A percentile compares a stretch with the other conserved stretches of the same genome.
These are phyloP conservation scores for Columbina picui DNA, from an alignment of 2,113 vertebrate genomes.

Conservation along the genomic window DNA sequence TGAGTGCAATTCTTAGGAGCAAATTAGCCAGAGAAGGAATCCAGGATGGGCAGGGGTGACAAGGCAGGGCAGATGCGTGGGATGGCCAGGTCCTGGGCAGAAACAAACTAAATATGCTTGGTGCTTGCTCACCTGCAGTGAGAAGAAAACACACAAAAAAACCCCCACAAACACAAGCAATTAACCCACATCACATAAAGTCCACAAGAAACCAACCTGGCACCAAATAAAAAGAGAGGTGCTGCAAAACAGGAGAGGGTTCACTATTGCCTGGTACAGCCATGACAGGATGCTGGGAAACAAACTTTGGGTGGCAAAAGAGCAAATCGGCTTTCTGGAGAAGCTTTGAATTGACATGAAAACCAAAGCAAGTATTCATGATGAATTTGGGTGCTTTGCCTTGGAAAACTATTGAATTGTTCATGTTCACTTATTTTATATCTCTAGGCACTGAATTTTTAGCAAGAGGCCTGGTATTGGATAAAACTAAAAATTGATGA, in stretches of 20 bases:
- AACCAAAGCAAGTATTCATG: background rate
- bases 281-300: background rate
- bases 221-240: background rate
- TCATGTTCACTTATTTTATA: background rate
- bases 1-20: background rate
- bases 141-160: background rate
- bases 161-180: no score
- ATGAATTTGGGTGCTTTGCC: background rate
- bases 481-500: background rate
- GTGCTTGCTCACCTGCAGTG: background rate
- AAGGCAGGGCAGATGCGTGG: background rate
- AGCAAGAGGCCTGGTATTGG: background rate
- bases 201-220: background rate
- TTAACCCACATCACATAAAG: background rate
- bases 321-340: background rate
- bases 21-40: background rate
- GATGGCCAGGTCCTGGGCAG: background rate
- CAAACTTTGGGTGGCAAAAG: background rate
- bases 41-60: background rate
- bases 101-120: background rate
- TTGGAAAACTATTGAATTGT: background rate
- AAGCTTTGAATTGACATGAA: background rate
- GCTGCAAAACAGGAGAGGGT: background rate
- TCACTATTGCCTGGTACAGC: background rate
- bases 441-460: background rate